Percentiles rank a stretch among this genome's conserved stretches.
Evolutionary conservation across 2,797 vertebrate species (phyloP).

Genomic region (Rhodeus uyekii): DNA sequence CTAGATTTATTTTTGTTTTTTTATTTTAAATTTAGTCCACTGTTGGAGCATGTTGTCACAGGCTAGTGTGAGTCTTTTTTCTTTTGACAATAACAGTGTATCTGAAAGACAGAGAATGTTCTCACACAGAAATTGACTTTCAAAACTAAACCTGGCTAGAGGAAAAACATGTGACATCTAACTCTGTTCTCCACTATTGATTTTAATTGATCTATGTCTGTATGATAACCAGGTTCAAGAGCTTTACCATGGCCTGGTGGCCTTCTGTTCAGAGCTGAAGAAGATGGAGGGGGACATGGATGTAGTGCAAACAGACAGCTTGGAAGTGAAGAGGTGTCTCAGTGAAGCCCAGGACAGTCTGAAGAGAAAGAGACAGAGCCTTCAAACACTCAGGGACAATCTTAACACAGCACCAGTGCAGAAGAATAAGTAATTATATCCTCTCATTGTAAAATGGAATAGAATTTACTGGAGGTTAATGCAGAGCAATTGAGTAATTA

Average conservation of each 20-base stretch:
- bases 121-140: background rate
- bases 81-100: background rate
- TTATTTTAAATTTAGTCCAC: no score
- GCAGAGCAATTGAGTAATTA: background rate
- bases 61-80: background rate
- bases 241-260: conserved; percentile 70
- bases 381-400: conserved; percentile 63
- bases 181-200: background rate
- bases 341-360: conserved; percentile 64
- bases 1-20: background rate
- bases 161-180: background rate
- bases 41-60: background rate
- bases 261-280: conserved; percentile 74
- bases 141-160: conserved; percentile 14
- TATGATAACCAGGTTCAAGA: conserved; percentile 70
- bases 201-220: background rate
- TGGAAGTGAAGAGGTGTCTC: conserved; percentile 67
- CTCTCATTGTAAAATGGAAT: background rate
- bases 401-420: conserved; percentile 66
- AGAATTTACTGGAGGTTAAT: background rate
- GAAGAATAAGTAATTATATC: conserved; percentile 60
- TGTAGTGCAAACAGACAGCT: conserved; percentile 56
- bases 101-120: background rate
- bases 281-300: conserved; percentile 66
- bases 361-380: conserved; percentile 69